Conservation (phyloP, 2,113 vertebrate species). For the Strigops habroptila region DNA sequence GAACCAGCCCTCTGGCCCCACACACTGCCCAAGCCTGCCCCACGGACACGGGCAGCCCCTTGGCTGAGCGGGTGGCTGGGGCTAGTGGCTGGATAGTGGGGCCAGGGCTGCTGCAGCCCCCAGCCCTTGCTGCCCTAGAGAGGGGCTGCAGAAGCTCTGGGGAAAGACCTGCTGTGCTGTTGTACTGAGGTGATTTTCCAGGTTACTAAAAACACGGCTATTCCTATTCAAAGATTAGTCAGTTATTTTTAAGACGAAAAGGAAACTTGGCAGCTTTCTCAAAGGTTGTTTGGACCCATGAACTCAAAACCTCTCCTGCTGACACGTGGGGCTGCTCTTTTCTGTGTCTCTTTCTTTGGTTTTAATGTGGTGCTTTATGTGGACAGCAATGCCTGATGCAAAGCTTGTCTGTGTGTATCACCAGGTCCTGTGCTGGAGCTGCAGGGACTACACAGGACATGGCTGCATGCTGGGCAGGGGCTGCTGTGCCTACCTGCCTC, state of each 20-base stretch:
- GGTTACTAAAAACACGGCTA: not conserved
- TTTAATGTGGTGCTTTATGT: not conserved
- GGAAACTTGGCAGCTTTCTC: not conserved
- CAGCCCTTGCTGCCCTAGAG: not conserved
- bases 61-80: accelerated
- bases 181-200: not conserved
- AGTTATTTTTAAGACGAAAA: not conserved
- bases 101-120: not conserved
- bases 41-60: not conserved
- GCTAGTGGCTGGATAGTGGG: not conserved
- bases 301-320: not conserved
- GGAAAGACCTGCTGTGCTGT: not conserved
- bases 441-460: not conserved
- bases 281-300: not conserved
- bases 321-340: not conserved
- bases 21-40: too few species aligned
- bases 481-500: not conserved
- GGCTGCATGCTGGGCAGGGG: not conserved
- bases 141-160: not conserved
- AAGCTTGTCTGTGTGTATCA: not conserved
- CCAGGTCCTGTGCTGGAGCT: not conserved
- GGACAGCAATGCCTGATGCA: not conserved
- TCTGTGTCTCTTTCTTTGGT: not conserved
- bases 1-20: not conserved
- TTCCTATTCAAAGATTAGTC: not conserved